Evolutionary conservation across 1,140 invertebrate species (phyloP).

Genomic region (Dinothrombium tinctorium): DNA sequence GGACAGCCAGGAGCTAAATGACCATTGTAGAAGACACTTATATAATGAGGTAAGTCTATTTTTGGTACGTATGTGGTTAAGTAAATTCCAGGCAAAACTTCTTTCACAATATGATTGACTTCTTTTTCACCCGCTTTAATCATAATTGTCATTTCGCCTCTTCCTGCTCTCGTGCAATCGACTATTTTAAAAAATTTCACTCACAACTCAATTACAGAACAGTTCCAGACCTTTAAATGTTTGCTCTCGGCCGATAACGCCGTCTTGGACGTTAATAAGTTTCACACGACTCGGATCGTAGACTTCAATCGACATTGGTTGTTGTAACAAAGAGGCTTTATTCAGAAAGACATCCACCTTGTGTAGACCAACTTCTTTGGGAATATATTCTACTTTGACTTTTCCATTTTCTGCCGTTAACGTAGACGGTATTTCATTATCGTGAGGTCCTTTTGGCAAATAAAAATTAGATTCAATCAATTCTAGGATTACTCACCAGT

Average conservation of each 20-base stretch:
- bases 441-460: constrained; percentile 1
- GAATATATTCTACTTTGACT: constrained; percentile 4
- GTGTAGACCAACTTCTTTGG: constrained; percentile 26
- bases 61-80: constrained; percentile 60
- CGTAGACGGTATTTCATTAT: constrained; percentile 20
- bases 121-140: constrained; percentile 50
- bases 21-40: constrained; percentile 51
- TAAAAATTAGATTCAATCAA: background rate
- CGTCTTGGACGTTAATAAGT: constrained; percentile 47
- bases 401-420: background rate
- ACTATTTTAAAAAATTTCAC: background rate
- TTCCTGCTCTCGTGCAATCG: constrained; percentile 1
- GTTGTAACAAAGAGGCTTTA: constrained; percentile 29
- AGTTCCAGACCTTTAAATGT: constrained; percentile 32
- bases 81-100: constrained; percentile 27
- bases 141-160: constrained; percentile 48
- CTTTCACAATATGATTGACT: constrained; percentile 39
- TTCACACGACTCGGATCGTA: constrained; percentile 59
- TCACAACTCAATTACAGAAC: background rate
- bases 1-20: constrained; percentile 25
- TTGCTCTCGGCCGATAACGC: constrained; percentile 54
- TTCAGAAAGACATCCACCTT: constrained; percentile 29
- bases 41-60: constrained; percentile 50
- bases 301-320: constrained; percentile 45
- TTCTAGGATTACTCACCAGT: constrained; percentile 18